Evolutionary conservation across 1,140 invertebrate species (phyloP), one percentile per base, ranked within the genome.

Genomic region (Chironomus tepperi): DNA sequence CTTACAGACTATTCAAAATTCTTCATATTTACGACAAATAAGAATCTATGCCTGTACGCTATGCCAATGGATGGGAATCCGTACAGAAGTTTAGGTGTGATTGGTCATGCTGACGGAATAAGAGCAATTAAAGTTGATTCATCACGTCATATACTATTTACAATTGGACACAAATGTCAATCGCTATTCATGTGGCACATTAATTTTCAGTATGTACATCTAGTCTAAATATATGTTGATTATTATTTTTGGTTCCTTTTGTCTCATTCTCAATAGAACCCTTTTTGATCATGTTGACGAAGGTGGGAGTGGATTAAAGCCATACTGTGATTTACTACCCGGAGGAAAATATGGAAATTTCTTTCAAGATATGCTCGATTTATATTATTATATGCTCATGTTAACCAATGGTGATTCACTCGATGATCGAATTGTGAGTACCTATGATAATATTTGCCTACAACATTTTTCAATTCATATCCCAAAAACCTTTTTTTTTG

Each of bases 281-380:
- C 10, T 70, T 10, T 21, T 70, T 70, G 65, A 70, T 70, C 65
- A 70, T 70, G 8, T 70, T 21, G 18, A 70, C 65, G 65, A 70
- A 18, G 16, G 16, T 18, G 65, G 65, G 9, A 10, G 8, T 18
- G 65, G 65, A 70, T 16, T 70, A 10, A 70, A 70, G 19, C 16
- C 65, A 18, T 70, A 70, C 18, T 70, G 65, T 18, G 65, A 70
- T 18, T 16, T 70, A 70, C 16, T 70, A 9, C 65, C 65, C n/a
- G 65, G 65, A 19, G 65, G 65, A 70, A 70, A 70, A 70, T 70
- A 70, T 21, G 65, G 65, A 70, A 21, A 18, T 19, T 70, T 70
- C 8, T 21, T 70, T 18, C n/a, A 70, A 21, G 65, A 70, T 21
- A 70, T 70, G 65, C 65, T 21, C 1, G 18, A 70, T 21, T 70